phyloP scores from a whole-genome alignment of 53 echinoderm and acorn worm species.

The Paracentrotus lividus region DNA sequence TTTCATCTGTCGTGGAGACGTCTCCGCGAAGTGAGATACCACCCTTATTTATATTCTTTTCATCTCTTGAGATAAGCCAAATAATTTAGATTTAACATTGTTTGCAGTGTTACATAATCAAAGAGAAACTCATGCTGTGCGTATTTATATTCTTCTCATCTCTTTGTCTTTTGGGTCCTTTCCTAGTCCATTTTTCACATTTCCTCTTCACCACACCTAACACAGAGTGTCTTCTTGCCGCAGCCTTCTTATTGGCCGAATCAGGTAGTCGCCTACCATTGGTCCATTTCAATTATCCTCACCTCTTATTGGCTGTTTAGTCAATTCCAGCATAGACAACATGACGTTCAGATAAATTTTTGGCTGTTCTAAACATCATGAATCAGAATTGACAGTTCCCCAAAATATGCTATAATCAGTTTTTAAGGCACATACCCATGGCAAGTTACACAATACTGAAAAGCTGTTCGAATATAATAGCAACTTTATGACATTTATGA shows the following conservation, averaged over 20 bases:
- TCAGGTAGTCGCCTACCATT: conserved; percentile 65
- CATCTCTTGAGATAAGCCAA: neutral
- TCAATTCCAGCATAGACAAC: too few species aligned
- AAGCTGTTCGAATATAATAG: too few species aligned
- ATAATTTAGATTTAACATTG: neutral
- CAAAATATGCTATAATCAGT: too few species aligned
- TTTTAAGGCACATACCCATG: too few species aligned
- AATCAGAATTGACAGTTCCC: too few species aligned
- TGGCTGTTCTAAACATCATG: too few species aligned
- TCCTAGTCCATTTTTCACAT: conserved; percentile 63
- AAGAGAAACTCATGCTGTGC: conserved; percentile 42
- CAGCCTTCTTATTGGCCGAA: conserved; percentile 26
- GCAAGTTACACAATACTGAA: too few species aligned
- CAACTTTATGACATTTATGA: too few species aligned
- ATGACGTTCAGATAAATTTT: too few species aligned
- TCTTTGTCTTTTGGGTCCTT: conserved; percentile 39
- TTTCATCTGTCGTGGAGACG: too few species aligned
- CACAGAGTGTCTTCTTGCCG: conserved; percentile 33
- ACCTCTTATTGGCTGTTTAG: conserved; percentile 50
- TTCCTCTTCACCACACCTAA: conserved; percentile 50
- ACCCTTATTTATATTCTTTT: too few species aligned
- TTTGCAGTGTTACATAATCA: conserved; percentile 38
- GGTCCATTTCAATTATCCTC: conserved; percentile 56
- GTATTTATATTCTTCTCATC: conserved; percentile 57
- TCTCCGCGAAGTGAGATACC: too few species aligned